Conservation (phyloP, 2,888 invertebrate species). For the Chouioia cunea region DNA sequence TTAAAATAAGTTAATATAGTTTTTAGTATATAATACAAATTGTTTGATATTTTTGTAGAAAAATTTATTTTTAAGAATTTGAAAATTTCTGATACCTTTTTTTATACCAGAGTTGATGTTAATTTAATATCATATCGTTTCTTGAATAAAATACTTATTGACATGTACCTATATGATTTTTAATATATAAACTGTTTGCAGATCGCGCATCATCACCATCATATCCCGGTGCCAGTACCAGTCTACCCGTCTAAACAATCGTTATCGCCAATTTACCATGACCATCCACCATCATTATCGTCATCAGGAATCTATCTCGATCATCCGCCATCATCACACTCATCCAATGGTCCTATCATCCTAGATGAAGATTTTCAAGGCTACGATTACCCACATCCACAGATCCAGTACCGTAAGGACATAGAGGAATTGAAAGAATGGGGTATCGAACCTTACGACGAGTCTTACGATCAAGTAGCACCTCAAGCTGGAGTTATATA, state of each 20-base stretch:
- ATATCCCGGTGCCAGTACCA: constrained; percentile 69
- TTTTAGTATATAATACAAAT: too few relatives aligned
- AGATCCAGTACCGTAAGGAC: constrained; percentile 65
- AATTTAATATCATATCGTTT: too few relatives aligned
- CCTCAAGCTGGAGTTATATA: constrained; percentile 47
- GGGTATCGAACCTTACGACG: constrained; percentile 61
- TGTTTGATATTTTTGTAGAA: too few relatives aligned
- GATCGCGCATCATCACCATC: constrained; percentile 82
- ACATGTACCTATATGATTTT: too few relatives aligned
- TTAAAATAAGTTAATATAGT: too few relatives aligned
- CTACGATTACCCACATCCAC: constrained; percentile 64
- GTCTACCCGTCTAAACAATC: constrained; percentile 33
- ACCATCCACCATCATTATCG: constrained; percentile 45
- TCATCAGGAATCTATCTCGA: not conserved
- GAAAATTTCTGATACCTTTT: too few relatives aligned
- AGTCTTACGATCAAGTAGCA: constrained; percentile 54
- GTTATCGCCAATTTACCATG: constrained; percentile 52
- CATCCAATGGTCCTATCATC: constrained; percentile 57
- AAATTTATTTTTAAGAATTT: too few relatives aligned
- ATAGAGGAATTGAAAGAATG: constrained; percentile 65
- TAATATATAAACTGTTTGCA: too few relatives aligned
- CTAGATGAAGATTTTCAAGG: constrained; percentile 62
- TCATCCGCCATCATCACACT: constrained; percentile 52
- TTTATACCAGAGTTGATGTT: too few relatives aligned
- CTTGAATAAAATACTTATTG: too few relatives aligned